A percentile compares a stretch with the other conserved stretches of the same genome.
phyloP scores from a whole-genome alignment of 2,888 invertebrate species.

The Mythimna albipuncta region DNA sequence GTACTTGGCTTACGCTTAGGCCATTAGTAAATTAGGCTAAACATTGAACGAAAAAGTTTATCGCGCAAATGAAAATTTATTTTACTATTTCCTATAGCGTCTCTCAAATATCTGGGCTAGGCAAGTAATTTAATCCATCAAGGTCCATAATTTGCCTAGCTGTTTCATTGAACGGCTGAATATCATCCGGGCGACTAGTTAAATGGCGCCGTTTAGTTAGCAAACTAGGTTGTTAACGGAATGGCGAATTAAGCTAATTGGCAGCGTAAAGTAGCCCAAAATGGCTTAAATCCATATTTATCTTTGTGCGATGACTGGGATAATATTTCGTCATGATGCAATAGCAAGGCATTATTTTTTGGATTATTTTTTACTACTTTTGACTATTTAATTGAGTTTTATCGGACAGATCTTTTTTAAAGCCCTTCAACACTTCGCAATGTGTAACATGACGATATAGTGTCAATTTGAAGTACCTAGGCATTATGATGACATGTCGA shows the following conservation, averaged over 20 bases:
- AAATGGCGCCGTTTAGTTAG: background rate
- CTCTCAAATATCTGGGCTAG: background rate
- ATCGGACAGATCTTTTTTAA: constrained; percentile 32
- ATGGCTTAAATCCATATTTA: background rate
- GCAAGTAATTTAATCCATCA: background rate
- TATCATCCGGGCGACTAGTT: background rate
- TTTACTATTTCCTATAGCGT: background rate
- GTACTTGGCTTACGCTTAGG: background rate
- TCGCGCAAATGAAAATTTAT: background rate
- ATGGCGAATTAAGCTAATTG: too few relatives aligned
- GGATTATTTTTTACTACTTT: constrained; percentile 16
- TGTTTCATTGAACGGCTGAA: background rate
- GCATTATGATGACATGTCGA: background rate
- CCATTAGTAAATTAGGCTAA: background rate
- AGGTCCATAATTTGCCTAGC: background rate
- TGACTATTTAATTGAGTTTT: constrained; percentile 1
- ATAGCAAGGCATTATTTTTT: constrained; percentile 1
- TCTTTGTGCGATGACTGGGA: constrained; percentile 28
- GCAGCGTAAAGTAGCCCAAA: too few relatives aligned
- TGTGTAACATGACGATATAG: background rate
- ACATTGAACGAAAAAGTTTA: background rate
- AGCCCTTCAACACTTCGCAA: background rate
- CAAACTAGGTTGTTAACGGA: background rate
- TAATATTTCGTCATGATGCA: constrained; percentile 7
- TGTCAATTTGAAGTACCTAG: constrained; percentile 6